These are phyloP conservation scores for Taenaris catops DNA, from an alignment of 2,888 invertebrate genomes.

Conservation along the genomic window DNA sequence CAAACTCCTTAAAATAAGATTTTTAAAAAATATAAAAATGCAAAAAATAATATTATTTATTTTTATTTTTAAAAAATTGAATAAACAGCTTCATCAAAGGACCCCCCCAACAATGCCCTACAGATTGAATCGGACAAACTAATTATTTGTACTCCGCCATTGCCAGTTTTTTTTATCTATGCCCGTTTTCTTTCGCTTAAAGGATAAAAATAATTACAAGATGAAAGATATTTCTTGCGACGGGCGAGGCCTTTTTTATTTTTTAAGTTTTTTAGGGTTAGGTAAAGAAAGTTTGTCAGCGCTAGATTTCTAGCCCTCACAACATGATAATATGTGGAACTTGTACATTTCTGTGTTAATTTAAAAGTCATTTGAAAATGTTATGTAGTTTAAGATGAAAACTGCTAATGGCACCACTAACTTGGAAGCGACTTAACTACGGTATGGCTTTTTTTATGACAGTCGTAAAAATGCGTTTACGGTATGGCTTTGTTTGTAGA, in stretches of 20 bases:
- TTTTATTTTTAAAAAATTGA: slow-evolving; percentile 5
- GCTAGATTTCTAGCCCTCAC: too few species aligned
- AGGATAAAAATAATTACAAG: slow-evolving; percentile 79
- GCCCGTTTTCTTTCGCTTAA: slow-evolving; percentile 61
- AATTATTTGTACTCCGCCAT: slow-evolving; percentile 43
- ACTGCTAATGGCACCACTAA: too few species aligned
- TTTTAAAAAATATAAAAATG: background rate
- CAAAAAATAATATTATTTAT: slow-evolving; percentile 1
- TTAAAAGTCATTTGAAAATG: too few species aligned
- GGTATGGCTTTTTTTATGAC: too few species aligned
- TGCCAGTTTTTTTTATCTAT: slow-evolving; percentile 44
- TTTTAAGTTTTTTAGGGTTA: slow-evolving; percentile 33
- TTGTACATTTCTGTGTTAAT: too few species aligned
- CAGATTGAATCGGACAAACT: slow-evolving; percentile 65
- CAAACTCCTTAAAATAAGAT: background rate
- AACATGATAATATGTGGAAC: too few species aligned
- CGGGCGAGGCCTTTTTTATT: slow-evolving; percentile 29
- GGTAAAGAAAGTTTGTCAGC: too few species aligned
- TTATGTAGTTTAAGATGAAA: too few species aligned
- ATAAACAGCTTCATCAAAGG: slow-evolving; percentile 13
- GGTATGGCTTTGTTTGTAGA: too few species aligned
- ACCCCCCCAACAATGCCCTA: slow-evolving; percentile 26
- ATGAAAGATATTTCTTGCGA: slow-evolving; percentile 54
- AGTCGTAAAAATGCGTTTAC: too few species aligned
- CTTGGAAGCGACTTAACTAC: too few species aligned